These are phyloP conservation scores for Agrotis exclamationis DNA, from an alignment of 2,888 invertebrate genomes.

Conservation along the genomic window DNA sequence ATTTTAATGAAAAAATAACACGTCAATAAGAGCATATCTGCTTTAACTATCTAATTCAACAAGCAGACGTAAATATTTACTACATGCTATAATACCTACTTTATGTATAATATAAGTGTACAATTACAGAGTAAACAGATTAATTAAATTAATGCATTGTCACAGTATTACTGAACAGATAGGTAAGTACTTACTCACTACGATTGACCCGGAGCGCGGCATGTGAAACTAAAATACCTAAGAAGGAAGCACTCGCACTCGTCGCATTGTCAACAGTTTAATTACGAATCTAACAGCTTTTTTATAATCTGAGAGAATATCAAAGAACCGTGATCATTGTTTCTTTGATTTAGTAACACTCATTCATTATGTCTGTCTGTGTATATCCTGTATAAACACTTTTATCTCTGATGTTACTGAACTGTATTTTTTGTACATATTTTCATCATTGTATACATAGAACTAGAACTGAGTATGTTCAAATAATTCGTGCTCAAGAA, in stretches of 20 bases:
- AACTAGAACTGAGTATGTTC: background rate
- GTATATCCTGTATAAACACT: background rate
- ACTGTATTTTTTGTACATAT: background rate
- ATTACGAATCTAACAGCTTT: slow-evolving; percentile 16
- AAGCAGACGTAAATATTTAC: slow-evolving; percentile 19
- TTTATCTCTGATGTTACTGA: slow-evolving; percentile 28
- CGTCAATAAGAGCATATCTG: slow-evolving; percentile 1
- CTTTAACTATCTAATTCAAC: too few relatives aligned
- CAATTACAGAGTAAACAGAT: slow-evolving; percentile 14
- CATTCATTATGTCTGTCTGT: slow-evolving; percentile 10
- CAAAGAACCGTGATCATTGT: slow-evolving; percentile 13
- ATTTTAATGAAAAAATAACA: background rate
- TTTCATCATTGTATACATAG: background rate
- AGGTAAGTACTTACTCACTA: too few relatives aligned
- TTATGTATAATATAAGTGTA: background rate
- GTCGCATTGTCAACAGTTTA: slow-evolving; percentile 3
- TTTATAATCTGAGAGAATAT: slow-evolving; percentile 12
- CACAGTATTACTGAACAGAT: slow-evolving; percentile 41
- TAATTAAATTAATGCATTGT: slow-evolving; percentile 25
- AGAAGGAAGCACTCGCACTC: background rate
- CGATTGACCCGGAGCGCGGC: slow-evolving; percentile 15
- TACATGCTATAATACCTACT: slow-evolving; percentile 4
- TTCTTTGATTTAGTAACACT: slow-evolving; percentile 19
- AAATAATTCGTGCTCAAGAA: background rate
- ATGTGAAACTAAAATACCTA: slow-evolving; percentile 19